Evolutionary conservation across 2,113 vertebrate genomes (phyloP).

Genomic region (human): DNA sequence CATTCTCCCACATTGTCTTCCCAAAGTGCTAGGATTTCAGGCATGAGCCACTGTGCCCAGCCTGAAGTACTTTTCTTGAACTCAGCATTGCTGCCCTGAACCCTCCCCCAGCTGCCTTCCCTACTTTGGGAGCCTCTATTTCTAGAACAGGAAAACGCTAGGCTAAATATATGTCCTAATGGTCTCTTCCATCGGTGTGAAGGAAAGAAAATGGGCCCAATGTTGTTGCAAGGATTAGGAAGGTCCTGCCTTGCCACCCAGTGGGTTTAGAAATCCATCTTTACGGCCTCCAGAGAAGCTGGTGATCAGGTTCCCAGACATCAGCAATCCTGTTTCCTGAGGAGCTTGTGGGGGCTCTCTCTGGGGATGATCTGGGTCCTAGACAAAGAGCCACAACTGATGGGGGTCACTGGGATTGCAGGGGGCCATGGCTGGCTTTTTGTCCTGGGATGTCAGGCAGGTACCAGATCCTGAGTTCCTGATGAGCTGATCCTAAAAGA

Average conservation of each 20-base stretch:
- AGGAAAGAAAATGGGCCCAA: background rate
- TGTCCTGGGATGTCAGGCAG: slow-evolving; percentile 86
- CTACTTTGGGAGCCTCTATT: background rate
- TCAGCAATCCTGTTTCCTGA: slow-evolving; percentile 1
- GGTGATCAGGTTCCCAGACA: background rate
- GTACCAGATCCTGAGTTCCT: slow-evolving; percentile 87
- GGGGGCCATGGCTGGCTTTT: slow-evolving; percentile 82
- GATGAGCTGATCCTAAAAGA: slow-evolving; percentile 87
- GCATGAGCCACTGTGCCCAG: background rate
- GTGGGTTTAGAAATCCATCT: background rate
- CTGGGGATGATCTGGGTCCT: slow-evolving; percentile 19
- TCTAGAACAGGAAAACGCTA: background rate
- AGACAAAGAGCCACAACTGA: slow-evolving; percentile 92
- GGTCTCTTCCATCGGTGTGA: background rate
- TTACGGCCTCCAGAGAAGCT: background rate
- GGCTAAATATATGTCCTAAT: background rate
- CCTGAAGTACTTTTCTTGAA: background rate
- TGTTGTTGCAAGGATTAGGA: background rate
- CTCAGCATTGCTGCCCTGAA: background rate
- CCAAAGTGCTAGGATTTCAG: background rate
- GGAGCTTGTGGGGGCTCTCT: background rate
- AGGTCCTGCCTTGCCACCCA: background rate
- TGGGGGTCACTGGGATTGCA: slow-evolving; percentile 85
- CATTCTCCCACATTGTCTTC: background rate
- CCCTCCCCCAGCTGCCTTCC: background rate